phyloP scores from a whole-genome alignment of 2,113 vertebrate species.

The Tachysurus vachellii region DNA sequence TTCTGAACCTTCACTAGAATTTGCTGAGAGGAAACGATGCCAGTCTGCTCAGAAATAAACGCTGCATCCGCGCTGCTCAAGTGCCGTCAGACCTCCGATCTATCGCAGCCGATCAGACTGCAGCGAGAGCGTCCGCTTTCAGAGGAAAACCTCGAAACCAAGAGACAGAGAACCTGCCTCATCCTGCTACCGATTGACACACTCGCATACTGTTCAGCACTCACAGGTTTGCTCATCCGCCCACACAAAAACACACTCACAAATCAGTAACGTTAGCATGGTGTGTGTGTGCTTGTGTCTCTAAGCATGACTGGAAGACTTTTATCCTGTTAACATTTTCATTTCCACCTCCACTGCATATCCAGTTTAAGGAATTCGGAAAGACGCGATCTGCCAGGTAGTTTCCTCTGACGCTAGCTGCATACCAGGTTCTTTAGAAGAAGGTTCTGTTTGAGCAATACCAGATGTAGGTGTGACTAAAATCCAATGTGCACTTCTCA shows the following conservation, averaged over 20 bases:
- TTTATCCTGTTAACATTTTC: background rate
- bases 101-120: slow-evolving; percentile 17
- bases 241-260: background rate
- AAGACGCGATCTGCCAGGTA: background rate
- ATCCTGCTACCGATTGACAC: slow-evolving; percentile 26
- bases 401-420: background rate
- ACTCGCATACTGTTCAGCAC: slow-evolving; percentile 23
- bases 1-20: background rate
- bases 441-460: background rate
- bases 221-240: slow-evolving; percentile 29
- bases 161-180: slow-evolving; percentile 13
- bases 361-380: background rate
- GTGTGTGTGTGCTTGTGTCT: too few species aligned
- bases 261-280: slow-evolving; percentile 11
- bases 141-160: slow-evolving; percentile 54
- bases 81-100: slow-evolving; percentile 6
- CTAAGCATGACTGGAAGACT: too few species aligned
- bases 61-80: background rate
- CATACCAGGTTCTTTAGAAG: background rate
- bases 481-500: background rate
- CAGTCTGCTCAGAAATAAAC: slow-evolving; percentile 31
- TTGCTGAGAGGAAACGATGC: slow-evolving; percentile 14
- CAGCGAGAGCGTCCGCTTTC: slow-evolving; percentile 45
- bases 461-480: background rate
- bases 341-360: background rate